Base-by-base conservation (phyloP, 64 coral and sea anemone genomes). In the Dendronephthya gigantea region DNA sequence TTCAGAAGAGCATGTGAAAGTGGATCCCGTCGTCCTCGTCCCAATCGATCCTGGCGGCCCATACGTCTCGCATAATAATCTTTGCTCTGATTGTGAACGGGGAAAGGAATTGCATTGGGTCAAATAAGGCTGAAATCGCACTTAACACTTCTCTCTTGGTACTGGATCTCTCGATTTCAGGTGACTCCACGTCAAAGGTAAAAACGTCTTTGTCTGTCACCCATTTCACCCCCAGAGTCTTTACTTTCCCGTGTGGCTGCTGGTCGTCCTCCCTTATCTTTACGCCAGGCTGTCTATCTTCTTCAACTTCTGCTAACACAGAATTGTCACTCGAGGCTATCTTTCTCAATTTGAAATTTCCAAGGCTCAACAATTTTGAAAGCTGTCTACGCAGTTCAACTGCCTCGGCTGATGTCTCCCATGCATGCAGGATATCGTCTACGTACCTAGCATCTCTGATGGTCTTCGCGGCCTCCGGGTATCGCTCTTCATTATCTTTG, bases 391-490 rank as follows among this genome's bases (percentile, higher is more conserved):
- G n/a, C n/a, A n/a, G n/a, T n/a, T n/a, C n/a, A n/a, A n/a, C n/a
- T n/a, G 55, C 40, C 38, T 88, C 69, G 13, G 35, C 69, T 28
- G 69, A n/a, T n/a, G n/a, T 85, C 35, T 93, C 88, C 58, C 68
- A 37, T 1, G 85, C 82, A 68, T 90, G 68, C 27, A 90, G 39
- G 0, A 86, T 39, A 83, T 87, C 56, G 49, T 93, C 88, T 10
- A 89, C 91, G 52, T 90, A 87, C 84, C 87, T 87, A 0, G 91
- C 86, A 39, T 88, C 81, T 0, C 32, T 48, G 1, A 88, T 52
- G 2, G 89, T 85, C 49, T 72, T 19, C 50, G 92, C 89, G 10
- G 88, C 88, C 48, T 93, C 48, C 35, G 82, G 66, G 48, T 50
- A 91, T 9, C 45, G 33, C 35, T 48, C 15, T 22, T 35, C 75